phyloP scores from a whole-genome alignment of 2,888 invertebrate species.

The Marronus borbonicus region DNA sequence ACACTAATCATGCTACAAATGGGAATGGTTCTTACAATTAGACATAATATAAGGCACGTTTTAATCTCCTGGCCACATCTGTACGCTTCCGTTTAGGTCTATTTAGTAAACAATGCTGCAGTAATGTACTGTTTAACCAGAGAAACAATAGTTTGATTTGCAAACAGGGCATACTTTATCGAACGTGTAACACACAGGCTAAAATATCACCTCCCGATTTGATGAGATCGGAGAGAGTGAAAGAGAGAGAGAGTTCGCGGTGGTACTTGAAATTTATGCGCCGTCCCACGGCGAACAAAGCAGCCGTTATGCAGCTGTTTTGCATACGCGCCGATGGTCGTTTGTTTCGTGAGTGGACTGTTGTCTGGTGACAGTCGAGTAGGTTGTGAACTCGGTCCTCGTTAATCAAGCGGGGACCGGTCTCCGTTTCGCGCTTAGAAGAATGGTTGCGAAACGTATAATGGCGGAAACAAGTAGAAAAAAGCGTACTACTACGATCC shows the following conservation, averaged over 20 bases:
- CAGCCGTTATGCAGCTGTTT: slow-evolving; percentile 53
- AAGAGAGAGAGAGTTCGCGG: slow-evolving; percentile 11
- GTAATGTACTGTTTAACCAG: not conserved
- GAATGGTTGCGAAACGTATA: slow-evolving; percentile 35
- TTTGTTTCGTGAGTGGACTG: slow-evolving; percentile 52
- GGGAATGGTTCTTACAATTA: too few relatives aligned
- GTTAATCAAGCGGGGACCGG: slow-evolving; percentile 51
- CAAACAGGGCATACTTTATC: slow-evolving; percentile 23
- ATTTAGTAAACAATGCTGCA: slow-evolving; percentile 18
- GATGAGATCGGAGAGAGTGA: slow-evolving; percentile 27
- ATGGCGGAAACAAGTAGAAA: slow-evolving; percentile 19
- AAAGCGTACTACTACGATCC: slow-evolving; percentile 20
- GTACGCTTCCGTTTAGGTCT: not conserved
- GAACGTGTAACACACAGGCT: slow-evolving; percentile 11
- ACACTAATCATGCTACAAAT: too few relatives aligned
- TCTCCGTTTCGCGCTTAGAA: slow-evolving; percentile 31
- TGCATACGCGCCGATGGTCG: slow-evolving; percentile 53
- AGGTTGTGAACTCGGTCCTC: slow-evolving; percentile 53
- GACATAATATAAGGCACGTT: not conserved
- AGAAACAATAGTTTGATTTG: slow-evolving; percentile 35
- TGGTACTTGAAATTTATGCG: slow-evolving; percentile 45
- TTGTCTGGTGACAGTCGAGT: slow-evolving; percentile 53
- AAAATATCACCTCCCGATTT: slow-evolving; percentile 42
- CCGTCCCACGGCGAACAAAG: slow-evolving; percentile 53
- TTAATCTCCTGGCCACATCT: not conserved